A percentile compares a stretch with the other conserved stretches of the same genome.
Conservation (phyloP, 2,888 invertebrate genomes). For the Hydrotaea cyrtoneurina region DNA sequence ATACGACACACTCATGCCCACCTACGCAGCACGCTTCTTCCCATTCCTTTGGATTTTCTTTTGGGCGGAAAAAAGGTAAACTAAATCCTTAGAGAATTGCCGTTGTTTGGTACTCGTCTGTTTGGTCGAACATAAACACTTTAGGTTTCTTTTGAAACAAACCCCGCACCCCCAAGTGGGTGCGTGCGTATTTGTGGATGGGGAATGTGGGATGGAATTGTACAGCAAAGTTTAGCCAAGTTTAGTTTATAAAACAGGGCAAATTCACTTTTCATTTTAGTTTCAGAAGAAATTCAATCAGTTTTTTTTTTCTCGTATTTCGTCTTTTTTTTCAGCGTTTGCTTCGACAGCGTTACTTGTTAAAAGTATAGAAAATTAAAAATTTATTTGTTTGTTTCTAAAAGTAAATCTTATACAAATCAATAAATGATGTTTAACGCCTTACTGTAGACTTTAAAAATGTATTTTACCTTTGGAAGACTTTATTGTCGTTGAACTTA, state of each 20-base stretch:
- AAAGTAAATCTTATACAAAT: neutral
- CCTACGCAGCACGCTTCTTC: neutral
- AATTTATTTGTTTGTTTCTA: constrained; percentile 12
- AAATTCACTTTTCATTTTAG: constrained; percentile 17
- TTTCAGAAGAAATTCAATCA: constrained; percentile 12
- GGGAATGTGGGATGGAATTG: neutral
- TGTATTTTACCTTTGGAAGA: neutral
- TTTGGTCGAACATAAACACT: constrained; percentile 13
- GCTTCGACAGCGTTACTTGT: neutral
- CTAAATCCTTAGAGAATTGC: constrained; percentile 37
- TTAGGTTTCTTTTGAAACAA: constrained; percentile 24
- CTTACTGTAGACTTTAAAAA: neutral
- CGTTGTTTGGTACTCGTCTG: neutral
- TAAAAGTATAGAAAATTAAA: constrained; percentile 17
- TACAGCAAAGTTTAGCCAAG: neutral
- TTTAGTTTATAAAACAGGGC: constrained; percentile 13
- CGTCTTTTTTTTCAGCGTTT: neutral
- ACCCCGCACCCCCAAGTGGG: neutral
- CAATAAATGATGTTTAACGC: constrained; percentile 5
- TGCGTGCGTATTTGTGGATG: neutral
- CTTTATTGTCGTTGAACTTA: neutral
- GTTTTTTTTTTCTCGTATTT: neutral
- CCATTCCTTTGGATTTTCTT: constrained; percentile 9
- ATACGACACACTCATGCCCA: neutral
- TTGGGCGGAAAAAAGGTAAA: constrained; percentile 28